Evolutionary conservation across 2,113 vertebrate species (phyloP).

Genomic region (Isurus oxyrinchus): DNA sequence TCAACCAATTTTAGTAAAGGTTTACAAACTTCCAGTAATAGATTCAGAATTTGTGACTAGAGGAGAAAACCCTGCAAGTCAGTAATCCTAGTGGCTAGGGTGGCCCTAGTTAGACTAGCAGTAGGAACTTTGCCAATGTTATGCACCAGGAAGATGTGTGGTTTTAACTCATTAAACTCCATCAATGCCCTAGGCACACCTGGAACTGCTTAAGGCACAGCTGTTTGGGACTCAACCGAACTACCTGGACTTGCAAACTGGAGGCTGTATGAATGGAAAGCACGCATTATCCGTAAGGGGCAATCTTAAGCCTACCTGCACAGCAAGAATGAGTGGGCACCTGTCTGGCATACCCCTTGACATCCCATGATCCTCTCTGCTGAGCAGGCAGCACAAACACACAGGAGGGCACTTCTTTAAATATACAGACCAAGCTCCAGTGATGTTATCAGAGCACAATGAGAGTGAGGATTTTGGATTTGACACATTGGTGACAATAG

Average conservation of each 20-base stretch:
- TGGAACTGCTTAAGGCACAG: not conserved
- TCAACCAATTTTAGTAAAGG: not conserved
- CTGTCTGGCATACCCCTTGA: not conserved
- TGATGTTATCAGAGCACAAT: no score
- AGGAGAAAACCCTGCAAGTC: not conserved
- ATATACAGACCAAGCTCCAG: no score
- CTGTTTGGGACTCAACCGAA: not conserved
- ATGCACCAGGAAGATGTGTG: not conserved
- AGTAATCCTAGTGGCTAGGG: not conserved
- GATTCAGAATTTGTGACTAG: not conserved
- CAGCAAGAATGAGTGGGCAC: not conserved
- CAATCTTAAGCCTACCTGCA: not conserved
- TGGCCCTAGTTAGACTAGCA: not conserved
- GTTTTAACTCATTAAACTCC: not conserved
- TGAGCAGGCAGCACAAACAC: no score
- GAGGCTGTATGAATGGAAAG: not conserved
- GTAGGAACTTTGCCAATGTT: not conserved
- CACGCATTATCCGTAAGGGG: not conserved
- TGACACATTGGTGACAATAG: no score
- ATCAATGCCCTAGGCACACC: not conserved
- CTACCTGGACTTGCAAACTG: not conserved
- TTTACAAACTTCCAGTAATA: not conserved
- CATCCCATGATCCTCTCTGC: no score
- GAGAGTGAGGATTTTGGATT: no score
- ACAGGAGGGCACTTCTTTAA: no score